Conservation (phyloP, 2,888 invertebrate species). For the Parapristionchus giblindavisi region DNA sequence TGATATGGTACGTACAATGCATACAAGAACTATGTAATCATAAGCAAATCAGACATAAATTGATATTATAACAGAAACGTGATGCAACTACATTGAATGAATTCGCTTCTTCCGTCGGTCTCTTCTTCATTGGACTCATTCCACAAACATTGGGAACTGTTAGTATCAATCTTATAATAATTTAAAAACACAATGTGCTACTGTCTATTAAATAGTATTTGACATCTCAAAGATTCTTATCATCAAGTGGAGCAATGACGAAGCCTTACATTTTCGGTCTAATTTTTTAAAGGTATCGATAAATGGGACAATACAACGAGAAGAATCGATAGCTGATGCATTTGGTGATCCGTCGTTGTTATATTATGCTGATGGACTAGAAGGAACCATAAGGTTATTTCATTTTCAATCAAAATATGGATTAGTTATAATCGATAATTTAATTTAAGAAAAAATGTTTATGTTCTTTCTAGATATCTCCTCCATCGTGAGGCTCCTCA, state of each 20-base stretch:
- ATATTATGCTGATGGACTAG: slow-evolving; percentile 51
- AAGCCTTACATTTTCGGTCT: too few relatives aligned
- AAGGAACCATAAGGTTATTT: slow-evolving; percentile 46
- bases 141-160: slow-evolving; percentile 42
- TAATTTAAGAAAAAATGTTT: too few relatives aligned
- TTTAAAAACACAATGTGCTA: neutral
- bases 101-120: slow-evolving; percentile 76
- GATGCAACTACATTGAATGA: slow-evolving; percentile 84
- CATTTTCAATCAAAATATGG: neutral
- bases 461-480: slow-evolving; percentile 51
- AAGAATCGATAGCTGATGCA: slow-evolving; percentile 36
- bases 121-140: slow-evolving; percentile 65
- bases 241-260: too few relatives aligned
- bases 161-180: neutral
- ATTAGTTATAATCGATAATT: neutral
- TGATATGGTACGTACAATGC: slow-evolving; percentile 72
- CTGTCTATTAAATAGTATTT: too few relatives aligned
- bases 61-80: slow-evolving; percentile 70
- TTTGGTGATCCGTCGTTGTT: slow-evolving; percentile 57
- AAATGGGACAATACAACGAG: neutral
- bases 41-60: neutral
- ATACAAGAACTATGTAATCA: neutral
- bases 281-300: slow-evolving; percentile 21
- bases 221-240: too few relatives aligned
- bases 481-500: slow-evolving; percentile 55